Conservation (phyloP, 2,113 vertebrate species). For the Kryptolebias marmoratus region DNA sequence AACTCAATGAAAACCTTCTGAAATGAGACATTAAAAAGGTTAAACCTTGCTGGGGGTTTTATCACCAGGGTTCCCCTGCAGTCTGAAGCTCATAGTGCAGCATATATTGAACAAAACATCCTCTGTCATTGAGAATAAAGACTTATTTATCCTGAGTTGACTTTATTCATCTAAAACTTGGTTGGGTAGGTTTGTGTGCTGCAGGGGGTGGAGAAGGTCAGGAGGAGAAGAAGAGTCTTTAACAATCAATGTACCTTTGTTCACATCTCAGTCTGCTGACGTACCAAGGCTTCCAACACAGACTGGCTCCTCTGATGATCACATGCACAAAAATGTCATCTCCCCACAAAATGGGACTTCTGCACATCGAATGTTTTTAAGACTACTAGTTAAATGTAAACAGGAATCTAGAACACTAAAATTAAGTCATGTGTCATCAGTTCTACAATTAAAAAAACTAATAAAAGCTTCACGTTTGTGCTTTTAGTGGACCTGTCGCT, state of each 20-base stretch:
- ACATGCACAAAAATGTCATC: not conserved
- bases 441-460: too few species aligned
- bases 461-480: too few species aligned
- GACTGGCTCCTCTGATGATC: not conserved
- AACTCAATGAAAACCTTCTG: conserved; percentile 21
- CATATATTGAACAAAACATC: conserved; percentile 33
- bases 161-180: conserved; percentile 34
- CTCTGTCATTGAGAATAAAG: conserved; percentile 59
- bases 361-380: not conserved
- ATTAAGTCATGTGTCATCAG: too few species aligned
- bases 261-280: conserved; percentile 37
- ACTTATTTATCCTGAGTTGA: conserved; percentile 34
- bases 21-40: not conserved
- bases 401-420: not conserved
- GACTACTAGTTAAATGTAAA: not conserved
- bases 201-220: not conserved
- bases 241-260: conserved; percentile 44
- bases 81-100: conserved; percentile 13
- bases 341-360: not conserved
- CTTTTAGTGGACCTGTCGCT: too few species aligned
- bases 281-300: not conserved
- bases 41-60: not conserved
- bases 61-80: not conserved
- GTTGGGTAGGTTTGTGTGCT: conserved; percentile 8
- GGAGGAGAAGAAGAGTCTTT: conserved; percentile 46